Evolutionary conservation across 1,140 invertebrate species (phyloP).

Genomic region (Drosophila trapezifrons): DNA sequence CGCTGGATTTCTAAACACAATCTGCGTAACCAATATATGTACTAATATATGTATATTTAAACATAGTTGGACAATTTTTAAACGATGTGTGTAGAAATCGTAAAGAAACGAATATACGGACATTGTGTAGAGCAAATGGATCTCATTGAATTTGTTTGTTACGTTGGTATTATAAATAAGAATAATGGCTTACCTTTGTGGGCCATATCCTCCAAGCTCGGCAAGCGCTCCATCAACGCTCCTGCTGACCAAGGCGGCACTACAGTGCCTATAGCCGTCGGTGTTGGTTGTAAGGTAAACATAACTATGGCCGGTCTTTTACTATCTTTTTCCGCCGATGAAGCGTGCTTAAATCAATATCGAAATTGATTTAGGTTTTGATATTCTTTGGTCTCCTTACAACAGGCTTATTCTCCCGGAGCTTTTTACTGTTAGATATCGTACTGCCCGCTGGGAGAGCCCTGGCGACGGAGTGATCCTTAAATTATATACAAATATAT

Average conservation of each 20-base stretch:
- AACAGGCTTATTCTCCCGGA: background rate
- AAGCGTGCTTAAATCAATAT: background rate
- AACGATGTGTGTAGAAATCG: too few relatives aligned
- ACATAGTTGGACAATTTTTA: too few relatives aligned
- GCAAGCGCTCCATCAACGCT: slow-evolving; percentile 75
- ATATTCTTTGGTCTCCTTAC: background rate
- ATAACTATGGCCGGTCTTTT: slow-evolving; percentile 34
- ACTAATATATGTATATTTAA: too few relatives aligned
- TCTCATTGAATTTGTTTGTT: too few relatives aligned
- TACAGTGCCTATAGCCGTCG: slow-evolving; percentile 67
- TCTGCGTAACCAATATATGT: too few relatives aligned
- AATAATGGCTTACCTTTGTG: slow-evolving; percentile 72
- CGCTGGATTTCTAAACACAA: too few relatives aligned
- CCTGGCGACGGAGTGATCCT: slow-evolving; percentile 8
- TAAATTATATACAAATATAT: slow-evolving; percentile 15
- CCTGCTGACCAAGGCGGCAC: slow-evolving; percentile 78
- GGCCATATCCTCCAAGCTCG: slow-evolving; percentile 77
- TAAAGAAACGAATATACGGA: too few relatives aligned
- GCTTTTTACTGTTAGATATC: background rate
- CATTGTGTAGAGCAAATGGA: too few relatives aligned
- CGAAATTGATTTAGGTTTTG: background rate
- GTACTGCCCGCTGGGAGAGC: slow-evolving; percentile 27
- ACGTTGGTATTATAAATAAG: too few relatives aligned
- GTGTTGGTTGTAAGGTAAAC: slow-evolving; percentile 80
- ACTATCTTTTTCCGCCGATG: background rate